A percentile compares a stretch with the other conserved stretches of the same genome.
Conservation (phyloP, 2,113 vertebrate species). For the Entomyzon cyanotis region DNA sequence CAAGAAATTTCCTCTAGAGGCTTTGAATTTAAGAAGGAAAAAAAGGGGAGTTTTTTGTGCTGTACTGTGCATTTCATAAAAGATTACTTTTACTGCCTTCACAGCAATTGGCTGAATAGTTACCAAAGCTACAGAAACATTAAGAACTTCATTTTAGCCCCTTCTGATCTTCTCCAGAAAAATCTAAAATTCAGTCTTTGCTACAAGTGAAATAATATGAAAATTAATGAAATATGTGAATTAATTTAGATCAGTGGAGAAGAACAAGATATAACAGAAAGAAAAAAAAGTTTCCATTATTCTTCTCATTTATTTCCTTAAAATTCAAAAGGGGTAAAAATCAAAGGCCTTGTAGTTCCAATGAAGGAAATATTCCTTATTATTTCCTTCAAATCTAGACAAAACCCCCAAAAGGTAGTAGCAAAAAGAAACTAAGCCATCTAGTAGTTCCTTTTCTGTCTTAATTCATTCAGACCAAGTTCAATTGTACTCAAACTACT, state of each 20-base stretch:
- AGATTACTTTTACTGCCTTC: neutral
- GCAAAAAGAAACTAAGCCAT: neutral
- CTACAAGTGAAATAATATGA: neutral
- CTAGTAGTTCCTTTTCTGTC: neutral
- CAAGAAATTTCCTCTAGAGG: neutral
- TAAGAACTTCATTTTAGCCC: neutral
- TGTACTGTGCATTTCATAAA: neutral
- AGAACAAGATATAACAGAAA: neutral
- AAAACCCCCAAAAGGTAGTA: rapidly evolving
- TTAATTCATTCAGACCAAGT: neutral
- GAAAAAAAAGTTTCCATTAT: neutral
- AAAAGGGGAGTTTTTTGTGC: neutral
- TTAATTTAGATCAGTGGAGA: neutral
- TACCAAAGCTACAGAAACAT: neutral
- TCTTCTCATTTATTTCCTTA: neutral
- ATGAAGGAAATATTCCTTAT: neutral
- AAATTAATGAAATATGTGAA: neutral
- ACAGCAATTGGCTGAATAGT: neutral
- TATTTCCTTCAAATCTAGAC: neutral
- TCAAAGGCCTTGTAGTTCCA: neutral
- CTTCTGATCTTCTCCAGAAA: neutral
- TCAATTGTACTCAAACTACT: neutral
- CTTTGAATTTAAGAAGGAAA: neutral
- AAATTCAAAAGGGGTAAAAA: neutral
- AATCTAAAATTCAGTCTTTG: neutral